Base-by-base conservation (phyloP, 2,888 invertebrate species). In the Tipula unca region DNA sequence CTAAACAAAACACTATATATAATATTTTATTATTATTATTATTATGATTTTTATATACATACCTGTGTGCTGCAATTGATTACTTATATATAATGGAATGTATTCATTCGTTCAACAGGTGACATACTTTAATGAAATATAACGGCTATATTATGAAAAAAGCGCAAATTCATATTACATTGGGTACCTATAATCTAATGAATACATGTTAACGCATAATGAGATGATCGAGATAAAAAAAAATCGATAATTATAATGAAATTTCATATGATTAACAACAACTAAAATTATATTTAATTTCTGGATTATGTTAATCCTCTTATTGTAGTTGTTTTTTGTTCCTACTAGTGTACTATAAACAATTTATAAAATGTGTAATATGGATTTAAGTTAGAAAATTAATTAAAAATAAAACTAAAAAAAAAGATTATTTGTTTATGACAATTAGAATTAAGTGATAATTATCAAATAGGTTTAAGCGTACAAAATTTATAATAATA, bases 21-120 rank as follows among this genome's bases (percentile, higher is more conserved):
- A 48, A 48, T 48, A 48, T 48, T 48, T 69, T 69, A 69, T 69
- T 69, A 69, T 69, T 69, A 69, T 25, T 69, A 25, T 25, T 69
- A 69, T 25, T 25, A 69, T 69, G 69, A 69, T 25, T 69, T 69
- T 54, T 54, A n/a, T 54, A 25, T 25, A 25, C 69, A 69, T 69
- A 69, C 69, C 69, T 69, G 69, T 69, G 69, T 69, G 69, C 25
- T 69, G 69, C 69, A 69, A 69, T 69, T 69, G 69, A 69, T 69
- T 69, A 69, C 69, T 69, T 69, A 69, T 69, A 69, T 69, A 25
- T 69, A 69, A 69, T 69, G 69, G 69, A 69, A 69, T 69, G 69
- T 69, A 69, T 25, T 69, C 13, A 25, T 69, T 25, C 25, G 14
- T 69, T 69, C 69, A 69, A 25, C 69, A 69, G 69, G 69, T 69